Conservation (phyloP, 1,140 invertebrate species). For the Acyrthosiphon pisum region DNA sequence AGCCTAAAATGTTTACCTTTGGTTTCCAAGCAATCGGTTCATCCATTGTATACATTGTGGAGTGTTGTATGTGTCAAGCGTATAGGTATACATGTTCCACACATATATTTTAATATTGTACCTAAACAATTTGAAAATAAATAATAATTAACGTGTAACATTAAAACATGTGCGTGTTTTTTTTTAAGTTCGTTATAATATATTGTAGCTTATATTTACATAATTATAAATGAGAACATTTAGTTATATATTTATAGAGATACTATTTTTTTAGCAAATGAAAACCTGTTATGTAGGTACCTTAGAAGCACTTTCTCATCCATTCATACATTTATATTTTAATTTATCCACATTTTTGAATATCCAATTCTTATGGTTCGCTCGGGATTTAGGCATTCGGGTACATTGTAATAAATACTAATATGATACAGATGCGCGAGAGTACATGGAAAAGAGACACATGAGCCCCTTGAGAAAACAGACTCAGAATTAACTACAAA, state of each 20-base stretch:
- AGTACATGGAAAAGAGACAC: neutral
- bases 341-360: neutral
- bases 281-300: neutral
- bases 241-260: neutral
- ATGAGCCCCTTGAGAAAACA: constrained; percentile 2
- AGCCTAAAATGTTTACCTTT: too few species aligned
- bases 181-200: neutral
- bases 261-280: neutral
- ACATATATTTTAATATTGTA: too few species aligned
- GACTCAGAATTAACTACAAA: neutral
- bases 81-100: too few species aligned
- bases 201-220: neutral
- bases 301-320: neutral
- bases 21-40: too few species aligned
- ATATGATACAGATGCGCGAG: neutral
- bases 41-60: too few species aligned
- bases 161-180: neutral
- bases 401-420: constrained; percentile 28
- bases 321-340: constrained; percentile 24
- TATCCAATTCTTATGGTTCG: constrained; percentile 19
- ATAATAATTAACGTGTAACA: neutral
- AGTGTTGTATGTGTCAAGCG: too few species aligned
- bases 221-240: neutral
- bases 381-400: neutral
- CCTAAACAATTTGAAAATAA: neutral